phyloP scores from a whole-genome alignment of 1,140 invertebrate genomes.

The Drosophila rhopaloa region DNA sequence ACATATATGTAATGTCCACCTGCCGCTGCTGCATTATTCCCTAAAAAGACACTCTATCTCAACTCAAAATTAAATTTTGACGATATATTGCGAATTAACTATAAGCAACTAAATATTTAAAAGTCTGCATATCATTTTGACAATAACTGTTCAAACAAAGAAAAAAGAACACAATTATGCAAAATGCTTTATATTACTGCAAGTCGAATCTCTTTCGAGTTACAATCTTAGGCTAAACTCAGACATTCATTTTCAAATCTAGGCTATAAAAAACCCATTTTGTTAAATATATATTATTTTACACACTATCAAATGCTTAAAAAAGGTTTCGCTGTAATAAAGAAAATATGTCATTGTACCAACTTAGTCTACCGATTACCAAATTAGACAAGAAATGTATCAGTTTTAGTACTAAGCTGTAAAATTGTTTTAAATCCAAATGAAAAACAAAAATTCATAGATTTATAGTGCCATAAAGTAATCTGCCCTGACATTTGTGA shows the following conservation, averaged over 20 bases:
- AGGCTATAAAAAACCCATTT: conserved; percentile 25
- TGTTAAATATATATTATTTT: too few species aligned
- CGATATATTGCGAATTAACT: conserved; percentile 13
- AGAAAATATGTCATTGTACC: too few species aligned
- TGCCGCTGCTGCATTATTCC: conserved; percentile 32
- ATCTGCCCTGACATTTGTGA: too few species aligned
- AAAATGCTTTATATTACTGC: conserved; percentile 53
- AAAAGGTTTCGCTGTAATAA: too few species aligned
- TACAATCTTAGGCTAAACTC: conserved; percentile 30
- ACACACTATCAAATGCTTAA: too few species aligned
- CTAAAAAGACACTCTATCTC: conserved; percentile 2
- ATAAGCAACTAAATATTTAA: conserved; percentile 10
- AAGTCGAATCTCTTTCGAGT: conserved; percentile 20
- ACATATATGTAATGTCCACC: conserved; percentile 31
- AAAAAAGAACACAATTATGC: conserved; percentile 23
- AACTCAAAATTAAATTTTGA: conserved; percentile 72
- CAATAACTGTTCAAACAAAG: conserved; percentile 61
- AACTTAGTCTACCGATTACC: too few species aligned
- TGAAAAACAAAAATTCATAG: too few species aligned
- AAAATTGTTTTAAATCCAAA: too few species aligned
- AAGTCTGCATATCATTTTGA: conserved; percentile 75
- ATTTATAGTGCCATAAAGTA: too few species aligned
- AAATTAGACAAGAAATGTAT: too few species aligned
- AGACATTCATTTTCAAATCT: conserved; percentile 34
- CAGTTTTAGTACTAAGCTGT: too few species aligned